phyloP scores from a whole-genome alignment of 2,113 vertebrate genomes.

The Carassius gibelio region DNA sequence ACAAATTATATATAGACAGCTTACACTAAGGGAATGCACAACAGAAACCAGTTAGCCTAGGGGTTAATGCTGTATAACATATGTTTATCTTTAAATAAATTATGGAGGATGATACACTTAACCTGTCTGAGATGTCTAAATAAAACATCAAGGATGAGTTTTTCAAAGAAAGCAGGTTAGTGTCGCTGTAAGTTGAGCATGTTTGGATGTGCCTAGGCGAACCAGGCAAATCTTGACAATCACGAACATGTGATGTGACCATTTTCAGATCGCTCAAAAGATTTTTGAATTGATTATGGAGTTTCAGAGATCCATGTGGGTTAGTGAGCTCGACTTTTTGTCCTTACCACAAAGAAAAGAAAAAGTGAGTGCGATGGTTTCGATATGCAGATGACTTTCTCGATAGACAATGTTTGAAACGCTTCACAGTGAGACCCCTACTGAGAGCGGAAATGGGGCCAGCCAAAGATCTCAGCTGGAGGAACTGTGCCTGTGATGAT shows the following conservation, averaged over 20 bases:
- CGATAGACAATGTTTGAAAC: slow-evolving; percentile 38
- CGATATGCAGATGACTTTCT: slow-evolving; percentile 27
- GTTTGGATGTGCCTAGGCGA: slow-evolving; percentile 7
- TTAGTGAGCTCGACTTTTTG: not conserved
- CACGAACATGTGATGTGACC: not conserved
- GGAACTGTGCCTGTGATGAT: slow-evolving; percentile 29
- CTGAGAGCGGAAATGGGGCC: slow-evolving; percentile 42
- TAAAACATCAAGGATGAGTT: slow-evolving; percentile 36
- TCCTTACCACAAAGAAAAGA: not conserved
- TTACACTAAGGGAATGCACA: too few species aligned
- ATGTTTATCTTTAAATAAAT: slow-evolving; percentile 32
- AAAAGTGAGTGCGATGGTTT: slow-evolving; percentile 7
- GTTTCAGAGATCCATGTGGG: not conserved
- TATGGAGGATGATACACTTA: slow-evolving; percentile 29
- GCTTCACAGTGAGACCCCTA: slow-evolving; percentile 9
- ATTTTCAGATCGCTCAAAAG: not conserved
- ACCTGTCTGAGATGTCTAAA: slow-evolving; percentile 24
- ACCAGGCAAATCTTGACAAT: slow-evolving; percentile 10
- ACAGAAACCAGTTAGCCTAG: not conserved
- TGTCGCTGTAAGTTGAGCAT: not conserved
- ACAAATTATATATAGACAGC: not conserved
- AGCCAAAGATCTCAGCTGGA: slow-evolving; percentile 46
- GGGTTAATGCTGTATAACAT: not conserved
- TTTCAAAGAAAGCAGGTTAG: slow-evolving; percentile 15
- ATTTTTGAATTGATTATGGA: not conserved